Evolutionary conservation across 2,888 invertebrate species (phyloP), one percentile per base, ranked within the genome.

Genomic region (Drosophila barbarae): DNA sequence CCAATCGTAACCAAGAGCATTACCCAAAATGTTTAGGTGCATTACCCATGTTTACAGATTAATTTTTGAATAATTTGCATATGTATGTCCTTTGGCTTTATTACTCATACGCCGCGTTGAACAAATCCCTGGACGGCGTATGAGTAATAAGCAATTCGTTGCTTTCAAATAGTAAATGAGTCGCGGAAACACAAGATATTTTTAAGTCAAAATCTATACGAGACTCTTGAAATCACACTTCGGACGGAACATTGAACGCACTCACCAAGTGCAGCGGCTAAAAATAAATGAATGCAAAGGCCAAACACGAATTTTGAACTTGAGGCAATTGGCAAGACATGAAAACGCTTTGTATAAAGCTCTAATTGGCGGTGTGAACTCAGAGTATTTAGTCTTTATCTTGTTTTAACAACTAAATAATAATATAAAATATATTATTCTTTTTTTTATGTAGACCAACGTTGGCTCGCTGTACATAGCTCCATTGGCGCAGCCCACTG

Each of bases 401-500:
- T 38, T 10, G 15, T 21, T 38, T 39, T 6, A 39, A 21, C 6
- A 21, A 13, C 3, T 15, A 23, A 32, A 32, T 3, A 36, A 18
- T n/a, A 34, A 46, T 15, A 23, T 30, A 23, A 26, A 21, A 28
- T 13, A 7, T 38, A 9, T 1, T 7, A 26, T 21, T n/a, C n/a
- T 46, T 2, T 18, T 13, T 28, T n/a, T 8, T 26, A 21, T 36
- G 5, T 61, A 88, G 86, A 88, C 88, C 60, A 89, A 88, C 61
- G 88, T 92, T 59, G 92, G 92, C 58, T 90, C 91, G 15, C 87
- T 92, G 39, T 92, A 92, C 72, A 91, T 92, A 65, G 91, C 92
- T 42, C 92, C 92, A 7, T 60, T 93, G 91, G 87, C 91, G 34
- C 77, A 80, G 34, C 80, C 87, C 23, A 76, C 77, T 7, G 87